A percentile compares a stretch with the other conserved stretches of the same genome.
Evolutionary conservation across 2,797 vertebrate genomes (phyloP).

Genomic region (Xiphorhynchus erythropygius): DNA sequence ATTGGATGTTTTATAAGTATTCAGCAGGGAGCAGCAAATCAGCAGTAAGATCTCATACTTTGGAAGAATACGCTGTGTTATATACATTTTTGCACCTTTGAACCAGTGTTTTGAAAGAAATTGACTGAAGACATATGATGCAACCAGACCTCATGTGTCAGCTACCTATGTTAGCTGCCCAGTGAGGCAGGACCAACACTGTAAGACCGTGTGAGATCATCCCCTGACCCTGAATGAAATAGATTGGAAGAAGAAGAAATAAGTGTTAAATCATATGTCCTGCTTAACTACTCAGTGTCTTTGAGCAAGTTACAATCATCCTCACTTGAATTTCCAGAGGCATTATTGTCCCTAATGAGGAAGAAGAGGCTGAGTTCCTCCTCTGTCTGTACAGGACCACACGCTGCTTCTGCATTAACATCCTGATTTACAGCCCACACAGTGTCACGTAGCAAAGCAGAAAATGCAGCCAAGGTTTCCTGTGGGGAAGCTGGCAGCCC

Average conservation of each 20-base stretch:
- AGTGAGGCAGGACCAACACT: background rate
- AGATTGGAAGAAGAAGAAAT: background rate
- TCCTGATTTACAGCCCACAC: background rate
- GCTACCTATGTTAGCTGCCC: background rate
- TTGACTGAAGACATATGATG: background rate
- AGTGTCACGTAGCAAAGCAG: background rate
- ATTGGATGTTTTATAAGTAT: conserved; percentile 7
- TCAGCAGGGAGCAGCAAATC: conserved; percentile 16
- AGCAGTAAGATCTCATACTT: background rate
- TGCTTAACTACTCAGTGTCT: background rate
- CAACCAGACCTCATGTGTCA: background rate
- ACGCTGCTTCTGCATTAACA: background rate
- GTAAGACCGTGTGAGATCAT: background rate
- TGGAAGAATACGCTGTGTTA: conserved; percentile 12
- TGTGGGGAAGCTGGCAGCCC: background rate
- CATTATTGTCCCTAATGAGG: background rate
- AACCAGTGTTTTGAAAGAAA: conserved; percentile 3
- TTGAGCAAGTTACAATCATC: background rate
- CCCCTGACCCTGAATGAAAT: background rate
- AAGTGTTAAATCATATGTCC: background rate
- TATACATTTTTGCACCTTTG: background rate
- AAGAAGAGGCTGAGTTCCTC: background rate
- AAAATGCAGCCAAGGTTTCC: background rate
- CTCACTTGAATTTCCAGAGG: background rate
- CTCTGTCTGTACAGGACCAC: background rate